These are phyloP conservation scores for Triplophysa siluroides DNA, from an alignment of 2,113 vertebrate species.

Conservation along the genomic window DNA sequence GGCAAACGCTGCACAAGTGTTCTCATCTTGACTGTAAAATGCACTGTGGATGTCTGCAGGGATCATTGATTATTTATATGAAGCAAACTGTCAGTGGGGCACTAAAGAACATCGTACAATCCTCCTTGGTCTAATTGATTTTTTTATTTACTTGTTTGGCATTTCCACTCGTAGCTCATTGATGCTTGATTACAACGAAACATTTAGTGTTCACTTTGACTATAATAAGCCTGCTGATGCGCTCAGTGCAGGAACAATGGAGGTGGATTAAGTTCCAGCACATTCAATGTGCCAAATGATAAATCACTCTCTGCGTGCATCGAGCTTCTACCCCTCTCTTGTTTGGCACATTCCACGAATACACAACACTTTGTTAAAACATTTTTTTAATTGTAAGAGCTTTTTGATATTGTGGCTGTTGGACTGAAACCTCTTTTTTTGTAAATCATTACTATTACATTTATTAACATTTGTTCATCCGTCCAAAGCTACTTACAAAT, in stretches of 20 bases:
- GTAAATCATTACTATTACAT: too few species aligned
- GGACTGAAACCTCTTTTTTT: too few species aligned
- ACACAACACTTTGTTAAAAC: too few species aligned
- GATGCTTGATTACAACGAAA: constrained; percentile 1
- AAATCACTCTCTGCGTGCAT: not conserved
- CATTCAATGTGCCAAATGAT: constrained; percentile 1
- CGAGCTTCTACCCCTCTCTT: too few species aligned
- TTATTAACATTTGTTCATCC: too few species aligned
- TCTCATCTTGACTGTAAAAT: constrained; percentile 1
- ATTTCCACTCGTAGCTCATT: not conserved
- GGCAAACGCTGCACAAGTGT: not conserved
- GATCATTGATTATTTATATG: constrained; percentile 28
- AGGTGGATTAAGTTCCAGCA: not conserved
- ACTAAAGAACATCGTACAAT: constrained; percentile 12
- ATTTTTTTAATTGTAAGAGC: too few species aligned
- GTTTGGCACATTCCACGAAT: too few species aligned
- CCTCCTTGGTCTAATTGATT: constrained; percentile 5
- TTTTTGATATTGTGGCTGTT: too few species aligned
- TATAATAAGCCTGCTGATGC: constrained; percentile 1
- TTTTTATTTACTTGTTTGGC: not conserved
- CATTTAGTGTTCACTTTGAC: not conserved
- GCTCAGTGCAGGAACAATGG: not conserved
- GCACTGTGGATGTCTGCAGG: constrained; percentile 2
- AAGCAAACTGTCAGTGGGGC: constrained; percentile 5
- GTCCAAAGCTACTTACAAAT: too few species aligned